Base-by-base conservation (phyloP, 2,888 invertebrate genomes). In the Lasioglossum calceatum region DNA sequence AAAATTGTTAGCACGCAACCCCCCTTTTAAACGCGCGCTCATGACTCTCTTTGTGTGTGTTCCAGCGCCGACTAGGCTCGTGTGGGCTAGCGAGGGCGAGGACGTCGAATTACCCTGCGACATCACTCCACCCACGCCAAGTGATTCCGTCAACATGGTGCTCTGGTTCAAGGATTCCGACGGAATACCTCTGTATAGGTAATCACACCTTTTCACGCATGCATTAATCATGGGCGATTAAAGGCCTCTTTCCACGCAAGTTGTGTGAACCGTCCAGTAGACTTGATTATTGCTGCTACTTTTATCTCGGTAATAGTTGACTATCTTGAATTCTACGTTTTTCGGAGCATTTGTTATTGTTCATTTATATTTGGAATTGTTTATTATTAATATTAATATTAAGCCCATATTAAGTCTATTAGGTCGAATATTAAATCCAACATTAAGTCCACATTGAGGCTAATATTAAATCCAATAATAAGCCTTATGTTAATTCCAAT, bases 161-260 rank as follows among this genome's bases (percentile, higher is more conserved):
- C 97, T 98, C 86, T 98, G 98, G 98, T 98, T 98, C 96, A 98
- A 98, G 95, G 98, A 98, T 94, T 97, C 97, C 81, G 97, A 97
- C 77, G 97, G 98, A 84, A 98, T 98, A 96, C 98, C 98, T 19
- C 96, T 98, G 82, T 98, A 98, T 96, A 98, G 98, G 98, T 98
- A 87, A 78, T 54, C 4, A 19, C 19, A 5, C 12, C 19, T 32
- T 47, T 64, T 64, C 16, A 64, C 27, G 10, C n/a, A 16, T 5
- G 16, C 7, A 3, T 19, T 16, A 54, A 23, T 54, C 23, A 8
- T 7, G 50, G 7, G 2, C 7, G 7, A 50, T 7, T 50, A 50
- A 23, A 2, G 50, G 0, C 2, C 50, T 7, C 2, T 50, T 50
- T 7, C 19, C 7, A 7, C 19, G 50, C 19, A 50, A 19, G 19